These are phyloP conservation scores for Drosophila cyrtoloma DNA, from an alignment of 2,888 invertebrate genomes.

Conservation along the genomic window DNA sequence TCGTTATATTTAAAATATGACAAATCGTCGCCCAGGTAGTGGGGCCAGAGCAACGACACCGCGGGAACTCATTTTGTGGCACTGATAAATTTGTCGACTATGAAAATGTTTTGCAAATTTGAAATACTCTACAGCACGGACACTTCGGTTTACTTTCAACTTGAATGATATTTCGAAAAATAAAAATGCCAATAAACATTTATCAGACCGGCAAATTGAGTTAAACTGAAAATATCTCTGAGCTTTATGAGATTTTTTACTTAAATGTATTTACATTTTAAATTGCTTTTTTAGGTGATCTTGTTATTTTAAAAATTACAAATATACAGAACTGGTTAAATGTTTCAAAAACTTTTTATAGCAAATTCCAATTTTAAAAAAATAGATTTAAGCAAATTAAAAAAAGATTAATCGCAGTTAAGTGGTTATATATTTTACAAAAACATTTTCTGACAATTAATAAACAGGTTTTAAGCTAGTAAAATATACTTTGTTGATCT, in stretches of 20 bases:
- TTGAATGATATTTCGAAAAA: background rate
- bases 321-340: background rate
- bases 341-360: background rate
- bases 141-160: background rate
- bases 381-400: background rate
- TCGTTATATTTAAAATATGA: conserved; percentile 76
- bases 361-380: background rate
- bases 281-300: fast-evolving
- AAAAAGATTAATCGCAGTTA: background rate
- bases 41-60: conserved; percentile 33
- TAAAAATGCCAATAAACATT: background rate
- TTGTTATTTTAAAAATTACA: background rate
- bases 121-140: conserved; percentile 45
- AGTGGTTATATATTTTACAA: background rate
- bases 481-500: background rate
- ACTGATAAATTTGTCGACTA: conserved; percentile 80
- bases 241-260: background rate
- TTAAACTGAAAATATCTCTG: background rate
- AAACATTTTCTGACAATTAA: background rate
- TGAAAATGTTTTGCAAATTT: conserved; percentile 63
- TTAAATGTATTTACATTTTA: background rate
- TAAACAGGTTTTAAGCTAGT: background rate
- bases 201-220: background rate
- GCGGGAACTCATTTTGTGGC: conserved; percentile 72
- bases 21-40: conserved; percentile 73